phyloP scores from a whole-genome alignment of 2,797 vertebrate genomes.

The Gorsachius magnificus region DNA sequence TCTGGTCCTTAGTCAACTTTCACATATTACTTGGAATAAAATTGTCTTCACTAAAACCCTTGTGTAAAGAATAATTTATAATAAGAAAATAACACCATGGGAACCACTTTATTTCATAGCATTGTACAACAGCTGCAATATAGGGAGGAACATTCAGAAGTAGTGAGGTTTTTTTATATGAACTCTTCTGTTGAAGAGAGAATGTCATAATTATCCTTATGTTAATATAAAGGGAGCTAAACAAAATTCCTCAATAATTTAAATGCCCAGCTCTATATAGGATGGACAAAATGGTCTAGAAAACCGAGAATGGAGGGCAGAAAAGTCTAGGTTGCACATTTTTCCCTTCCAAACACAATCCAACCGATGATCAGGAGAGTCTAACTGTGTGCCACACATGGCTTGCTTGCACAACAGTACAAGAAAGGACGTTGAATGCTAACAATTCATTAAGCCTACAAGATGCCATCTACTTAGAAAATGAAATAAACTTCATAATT shows the following conservation, averaged over 20 bases:
- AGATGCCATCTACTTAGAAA: background rate
- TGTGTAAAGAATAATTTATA: background rate
- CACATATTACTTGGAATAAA: background rate
- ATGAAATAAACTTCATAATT: background rate
- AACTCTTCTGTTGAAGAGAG: background rate
- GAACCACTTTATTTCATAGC: background rate
- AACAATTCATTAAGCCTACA: background rate
- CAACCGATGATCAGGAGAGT: background rate
- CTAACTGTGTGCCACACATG: background rate
- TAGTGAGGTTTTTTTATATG: background rate
- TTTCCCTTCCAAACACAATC: background rate
- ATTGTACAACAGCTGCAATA: background rate
- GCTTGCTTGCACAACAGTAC: background rate
- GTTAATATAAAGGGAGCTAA: background rate
- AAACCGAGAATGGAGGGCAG: background rate
- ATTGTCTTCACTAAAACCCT: background rate
- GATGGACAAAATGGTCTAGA: background rate
- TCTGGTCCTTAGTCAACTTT: background rate
- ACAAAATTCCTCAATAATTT: background rate
- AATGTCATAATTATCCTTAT: background rate
- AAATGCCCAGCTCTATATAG: background rate
- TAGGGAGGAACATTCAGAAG: background rate
- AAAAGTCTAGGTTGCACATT: background rate
- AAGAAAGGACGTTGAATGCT: background rate
- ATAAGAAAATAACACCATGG: background rate